Evolutionary conservation across 64 coral and sea anemone species (phyloP), one percentile per base, ranked within the genome.

Genomic region (Actinia tenebrosa): DNA sequence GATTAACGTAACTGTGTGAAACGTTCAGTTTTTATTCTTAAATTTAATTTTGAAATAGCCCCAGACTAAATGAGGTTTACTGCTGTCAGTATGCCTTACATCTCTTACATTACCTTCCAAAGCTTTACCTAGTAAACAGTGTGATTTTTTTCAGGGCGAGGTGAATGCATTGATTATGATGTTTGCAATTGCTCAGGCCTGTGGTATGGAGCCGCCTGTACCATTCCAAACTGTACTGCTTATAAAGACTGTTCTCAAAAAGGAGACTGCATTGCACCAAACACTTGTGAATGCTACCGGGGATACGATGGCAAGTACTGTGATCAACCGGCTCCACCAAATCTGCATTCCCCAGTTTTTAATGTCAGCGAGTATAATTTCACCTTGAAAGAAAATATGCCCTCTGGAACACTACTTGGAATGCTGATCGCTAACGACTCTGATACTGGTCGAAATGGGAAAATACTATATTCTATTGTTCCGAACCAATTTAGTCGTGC

Each of bases 121-220:
- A 50, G 47, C 47, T 50, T 50, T 50, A 50, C 47, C 7, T 50
- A 50, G 47, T 79, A 79, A 27, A 5, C 19, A 27, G 14, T 79
- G 25, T 25, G 42, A 22, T 54, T 59, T 83, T 25, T 60, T 68
- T 10, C 20, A 89, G 80, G 88, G 18, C 30, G 80, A 14, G 88
- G 88, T 45, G 11, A 81, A 62, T 89, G 88, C 80, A 45, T 83
- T 71, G 88, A 79, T n/a, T 89, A 82, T 46, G 88, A 89, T 58
- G 2, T 60, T 7, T 89, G 88, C 59, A 63, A 66, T 7, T 89
- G 88, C 14, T 42, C 37, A 27, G 27, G n/a, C 42, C 61, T 61
- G 14, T 89, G 88, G 88, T 89, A 72, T 61, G 88, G 88, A 13
- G 72, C 45, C 9, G 88, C 88, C 82, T 89, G 88, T 59, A 83